A percentile compares a stretch with the other conserved stretches of the same genome.
phyloP scores from a whole-genome alignment of 2,113 vertebrate species.

The Saguinus midas region DNA sequence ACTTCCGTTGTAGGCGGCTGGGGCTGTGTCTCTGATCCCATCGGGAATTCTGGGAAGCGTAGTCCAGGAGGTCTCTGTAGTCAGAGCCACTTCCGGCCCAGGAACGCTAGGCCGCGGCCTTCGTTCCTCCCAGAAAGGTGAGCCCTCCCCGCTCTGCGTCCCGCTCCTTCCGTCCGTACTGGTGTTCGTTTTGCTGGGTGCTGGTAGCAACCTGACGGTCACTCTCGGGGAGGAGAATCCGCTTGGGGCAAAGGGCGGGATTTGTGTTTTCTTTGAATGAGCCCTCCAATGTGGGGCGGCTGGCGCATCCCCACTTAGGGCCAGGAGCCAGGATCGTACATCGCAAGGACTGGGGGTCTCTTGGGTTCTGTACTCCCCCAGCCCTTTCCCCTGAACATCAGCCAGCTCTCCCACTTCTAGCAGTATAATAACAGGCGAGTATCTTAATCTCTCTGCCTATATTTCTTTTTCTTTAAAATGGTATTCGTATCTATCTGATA shows the following conservation, averaged over 20 bases:
- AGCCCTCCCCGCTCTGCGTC: background rate
- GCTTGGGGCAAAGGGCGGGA: background rate
- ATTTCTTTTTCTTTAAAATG: background rate
- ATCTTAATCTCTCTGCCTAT: background rate
- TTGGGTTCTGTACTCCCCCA: background rate
- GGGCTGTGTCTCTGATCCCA: background rate
- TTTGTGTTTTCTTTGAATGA: background rate
- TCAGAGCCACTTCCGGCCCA: conserved; percentile 52
- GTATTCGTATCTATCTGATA: background rate
- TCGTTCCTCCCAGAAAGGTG: conserved; percentile 42
- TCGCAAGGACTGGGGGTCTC: background rate
- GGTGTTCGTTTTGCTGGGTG: background rate
- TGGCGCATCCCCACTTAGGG: background rate
- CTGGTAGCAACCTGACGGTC: rapidly evolving
- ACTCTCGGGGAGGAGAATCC: background rate
- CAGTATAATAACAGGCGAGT: rapidly evolving
- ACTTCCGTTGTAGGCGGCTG: background rate
- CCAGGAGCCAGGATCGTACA: rapidly evolving
- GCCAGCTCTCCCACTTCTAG: background rate
- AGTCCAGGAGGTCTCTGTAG: background rate
- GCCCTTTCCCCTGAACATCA: rapidly evolving
- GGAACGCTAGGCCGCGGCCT: conserved; percentile 41
- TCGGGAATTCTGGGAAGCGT: conserved; percentile 60
- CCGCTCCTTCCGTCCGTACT: rapidly evolving
- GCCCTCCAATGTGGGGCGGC: background rate